Evolutionary conservation across 2,888 invertebrate species (phyloP).

Genomic region (Allacma fusca): DNA sequence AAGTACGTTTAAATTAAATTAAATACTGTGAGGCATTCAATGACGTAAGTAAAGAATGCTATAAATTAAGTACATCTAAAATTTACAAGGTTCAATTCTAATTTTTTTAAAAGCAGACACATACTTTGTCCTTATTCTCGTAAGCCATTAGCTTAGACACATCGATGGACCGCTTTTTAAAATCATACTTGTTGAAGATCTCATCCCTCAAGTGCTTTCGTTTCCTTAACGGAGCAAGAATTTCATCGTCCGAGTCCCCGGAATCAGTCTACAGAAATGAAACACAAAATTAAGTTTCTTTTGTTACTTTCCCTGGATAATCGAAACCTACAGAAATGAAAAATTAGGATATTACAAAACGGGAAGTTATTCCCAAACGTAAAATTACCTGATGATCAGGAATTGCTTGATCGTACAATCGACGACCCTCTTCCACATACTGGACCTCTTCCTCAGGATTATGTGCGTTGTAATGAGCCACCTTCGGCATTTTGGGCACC

Average conservation of each 20-base stretch:
- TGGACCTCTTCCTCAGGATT: neutral
- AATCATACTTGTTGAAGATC: slow-evolving; percentile 52
- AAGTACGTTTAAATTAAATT: slow-evolving; percentile 22
- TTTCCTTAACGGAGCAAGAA: neutral
- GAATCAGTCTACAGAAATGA: neutral
- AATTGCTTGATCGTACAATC: neutral
- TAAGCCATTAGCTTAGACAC: slow-evolving; percentile 45
- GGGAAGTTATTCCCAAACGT: too few species aligned
- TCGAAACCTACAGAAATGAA: too few species aligned
- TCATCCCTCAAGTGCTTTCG: slow-evolving; percentile 16
- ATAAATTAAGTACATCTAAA: neutral
- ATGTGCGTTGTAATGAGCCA: neutral
- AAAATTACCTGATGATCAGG: neutral
- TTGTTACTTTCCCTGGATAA: neutral
- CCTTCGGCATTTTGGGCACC: neutral
- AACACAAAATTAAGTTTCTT: slow-evolving; percentile 1
- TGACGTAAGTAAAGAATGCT: too few species aligned
- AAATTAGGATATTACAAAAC: too few species aligned
- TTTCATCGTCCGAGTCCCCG: slow-evolving; percentile 41
- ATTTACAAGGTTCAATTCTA: neutral
- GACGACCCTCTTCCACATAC: neutral
- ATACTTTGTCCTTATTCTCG: slow-evolving; percentile 51
- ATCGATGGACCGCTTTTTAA: slow-evolving; percentile 44
- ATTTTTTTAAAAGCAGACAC: slow-evolving; percentile 1
- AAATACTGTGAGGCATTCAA: too few species aligned